Evolutionary conservation across 2,113 vertebrate species (phyloP).

Genomic region (Thunnus thynnus): DNA sequence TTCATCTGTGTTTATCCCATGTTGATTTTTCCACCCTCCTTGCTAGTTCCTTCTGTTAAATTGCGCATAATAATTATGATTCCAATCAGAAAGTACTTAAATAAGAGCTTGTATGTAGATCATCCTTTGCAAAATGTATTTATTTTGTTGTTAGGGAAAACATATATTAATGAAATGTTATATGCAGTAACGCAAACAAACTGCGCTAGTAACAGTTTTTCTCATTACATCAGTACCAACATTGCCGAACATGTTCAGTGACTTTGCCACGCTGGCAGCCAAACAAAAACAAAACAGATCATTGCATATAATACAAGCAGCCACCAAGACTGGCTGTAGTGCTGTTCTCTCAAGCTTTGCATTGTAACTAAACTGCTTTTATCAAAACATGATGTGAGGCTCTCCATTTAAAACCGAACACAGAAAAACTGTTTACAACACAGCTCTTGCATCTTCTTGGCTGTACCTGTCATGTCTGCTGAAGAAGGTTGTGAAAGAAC

Average conservation of each 20-base stretch:
- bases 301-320: slow-evolving; percentile 14
- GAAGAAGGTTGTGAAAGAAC: slow-evolving; percentile 57
- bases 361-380: slow-evolving; percentile 31
- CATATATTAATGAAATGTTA: not conserved
- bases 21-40: not conserved
- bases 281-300: slow-evolving; percentile 52
- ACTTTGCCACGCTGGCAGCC: slow-evolving; percentile 40
- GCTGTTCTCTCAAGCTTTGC: not conserved
- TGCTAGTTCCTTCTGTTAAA: not conserved
- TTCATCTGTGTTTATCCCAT: not conserved
- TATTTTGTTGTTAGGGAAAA: not conserved
- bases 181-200: slow-evolving; percentile 33
- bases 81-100: not conserved
- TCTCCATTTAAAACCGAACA: slow-evolving; percentile 42
- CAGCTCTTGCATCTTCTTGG: slow-evolving; percentile 30
- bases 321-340: slow-evolving; percentile 1
- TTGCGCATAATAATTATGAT: not conserved
- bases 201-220: slow-evolving; percentile 14
- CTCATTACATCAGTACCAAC: slow-evolving; percentile 22
- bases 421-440: slow-evolving; percentile 54
- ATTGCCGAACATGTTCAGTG: slow-evolving; percentile 46
- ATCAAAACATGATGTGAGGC: slow-evolving; percentile 33
- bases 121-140: not conserved
- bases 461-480: slow-evolving; percentile 64
- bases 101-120: too few species aligned